phyloP scores from a whole-genome alignment of 2,113 vertebrate genomes.

The Ophthalmolycus amberensis region DNA sequence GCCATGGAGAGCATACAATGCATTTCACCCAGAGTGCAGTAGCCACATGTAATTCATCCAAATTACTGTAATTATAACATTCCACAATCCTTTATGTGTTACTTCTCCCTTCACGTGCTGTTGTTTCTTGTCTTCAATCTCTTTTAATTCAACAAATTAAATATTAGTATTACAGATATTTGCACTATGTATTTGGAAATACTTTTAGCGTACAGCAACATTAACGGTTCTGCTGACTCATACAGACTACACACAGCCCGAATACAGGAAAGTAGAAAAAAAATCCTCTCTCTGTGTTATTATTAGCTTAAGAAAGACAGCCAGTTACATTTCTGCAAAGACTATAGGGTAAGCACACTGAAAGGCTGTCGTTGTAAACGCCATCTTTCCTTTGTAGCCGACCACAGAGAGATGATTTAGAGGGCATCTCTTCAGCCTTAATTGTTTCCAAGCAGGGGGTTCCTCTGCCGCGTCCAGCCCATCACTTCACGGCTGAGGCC shows the following conservation, averaged over 20 bases:
- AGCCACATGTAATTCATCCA: slow-evolving; percentile 77
- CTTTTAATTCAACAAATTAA: slow-evolving; percentile 48
- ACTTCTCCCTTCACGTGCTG: slow-evolving; percentile 60
- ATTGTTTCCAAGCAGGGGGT: slow-evolving; percentile 69
- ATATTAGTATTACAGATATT: slow-evolving; percentile 21
- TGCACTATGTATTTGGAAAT: slow-evolving; percentile 6
- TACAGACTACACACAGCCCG: slow-evolving; percentile 8
- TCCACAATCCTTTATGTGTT: slow-evolving; percentile 72
- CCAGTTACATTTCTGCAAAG: slow-evolving; percentile 29
- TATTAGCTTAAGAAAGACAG: slow-evolving; percentile 51
- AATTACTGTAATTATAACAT: slow-evolving; percentile 83
- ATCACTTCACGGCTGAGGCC: slow-evolving; percentile 43
- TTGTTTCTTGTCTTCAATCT: slow-evolving; percentile 50
- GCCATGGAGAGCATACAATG: slow-evolving; percentile 66
- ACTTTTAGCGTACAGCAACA: background rate
- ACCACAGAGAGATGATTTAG: slow-evolving; percentile 60
- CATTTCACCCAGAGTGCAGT: slow-evolving; percentile 64
- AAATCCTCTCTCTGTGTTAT: slow-evolving; percentile 29
- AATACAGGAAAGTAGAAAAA: slow-evolving; percentile 15
- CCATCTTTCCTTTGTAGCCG: slow-evolving; percentile 33
- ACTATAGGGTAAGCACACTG: background rate
- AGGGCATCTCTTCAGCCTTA: slow-evolving; percentile 41
- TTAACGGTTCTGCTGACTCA: slow-evolving; percentile 36
- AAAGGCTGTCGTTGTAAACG: background rate
- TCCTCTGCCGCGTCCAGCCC: slow-evolving; percentile 56